These are phyloP conservation scores for Gallinago solitaria DNA, from an alignment of 2,797 vertebrate species.

Conservation along the genomic window DNA sequence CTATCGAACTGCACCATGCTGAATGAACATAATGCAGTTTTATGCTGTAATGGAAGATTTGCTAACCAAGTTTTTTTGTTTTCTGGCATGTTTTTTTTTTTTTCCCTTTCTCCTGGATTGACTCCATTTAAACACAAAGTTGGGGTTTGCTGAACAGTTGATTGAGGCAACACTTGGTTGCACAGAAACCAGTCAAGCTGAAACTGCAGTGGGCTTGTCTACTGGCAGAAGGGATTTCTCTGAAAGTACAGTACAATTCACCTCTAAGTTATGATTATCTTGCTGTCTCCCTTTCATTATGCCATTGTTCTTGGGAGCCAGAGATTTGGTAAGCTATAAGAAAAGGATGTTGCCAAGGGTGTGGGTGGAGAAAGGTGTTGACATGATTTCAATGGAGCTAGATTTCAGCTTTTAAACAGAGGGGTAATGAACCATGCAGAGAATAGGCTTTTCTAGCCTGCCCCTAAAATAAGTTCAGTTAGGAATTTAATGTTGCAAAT, in stretches of 20 bases:
- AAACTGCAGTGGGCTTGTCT: conserved; percentile 72
- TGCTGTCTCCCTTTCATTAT: conserved; percentile 65
- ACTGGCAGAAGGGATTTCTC: conserved; percentile 41
- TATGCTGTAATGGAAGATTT: neutral
- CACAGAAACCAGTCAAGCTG: conserved; percentile 37
- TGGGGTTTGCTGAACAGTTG: conserved; percentile 13
- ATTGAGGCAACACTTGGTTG: neutral
- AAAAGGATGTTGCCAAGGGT: conserved; percentile 52
- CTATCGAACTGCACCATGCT: neutral
- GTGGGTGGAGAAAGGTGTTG: conserved; percentile 66
- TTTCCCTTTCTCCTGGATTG: neutral
- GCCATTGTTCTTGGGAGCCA: conserved; percentile 59
- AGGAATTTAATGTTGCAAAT: conserved; percentile 15
- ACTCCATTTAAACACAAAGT: neutral
- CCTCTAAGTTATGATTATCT: conserved; percentile 61
- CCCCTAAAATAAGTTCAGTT: conserved; percentile 15
- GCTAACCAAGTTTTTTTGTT: neutral
- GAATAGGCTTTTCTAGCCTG: conserved; percentile 29
- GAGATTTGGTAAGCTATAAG: conserved; percentile 48
- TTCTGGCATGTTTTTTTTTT: neutral
- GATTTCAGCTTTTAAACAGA: conserved; percentile 41
- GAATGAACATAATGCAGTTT: neutral
- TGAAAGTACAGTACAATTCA: conserved; percentile 49
- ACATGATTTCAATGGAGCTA: conserved; percentile 57
- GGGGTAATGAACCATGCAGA: conserved; percentile 18